Percentiles rank a stretch among this genome's conserved stretches.
Conservation (phyloP, 2,888 invertebrate species). For the Hymenopus coronatus region DNA sequence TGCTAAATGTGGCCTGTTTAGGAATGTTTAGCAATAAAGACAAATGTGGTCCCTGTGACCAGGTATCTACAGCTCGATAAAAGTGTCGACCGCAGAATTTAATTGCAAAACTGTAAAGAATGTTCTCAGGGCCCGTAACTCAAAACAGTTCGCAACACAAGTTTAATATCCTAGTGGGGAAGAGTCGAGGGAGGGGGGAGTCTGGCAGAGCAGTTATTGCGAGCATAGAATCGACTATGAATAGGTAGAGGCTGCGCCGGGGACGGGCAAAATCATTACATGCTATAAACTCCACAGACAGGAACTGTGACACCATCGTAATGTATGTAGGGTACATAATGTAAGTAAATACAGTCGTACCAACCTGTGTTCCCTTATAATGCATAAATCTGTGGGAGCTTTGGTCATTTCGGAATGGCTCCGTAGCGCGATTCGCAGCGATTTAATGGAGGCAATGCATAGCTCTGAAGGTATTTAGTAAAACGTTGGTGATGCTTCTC, state of each 20-base stretch:
- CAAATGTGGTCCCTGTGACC: not conserved
- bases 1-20: not conserved
- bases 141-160: not conserved
- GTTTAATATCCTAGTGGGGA: not conserved
- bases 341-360: not conserved
- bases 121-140: not conserved
- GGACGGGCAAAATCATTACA: not conserved
- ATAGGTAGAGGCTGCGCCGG: not conserved
- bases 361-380: not conserved
- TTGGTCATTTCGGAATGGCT: not conserved
- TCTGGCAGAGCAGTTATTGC: not conserved
- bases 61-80: not conserved
- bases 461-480: too few species aligned
- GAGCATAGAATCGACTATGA: not conserved
- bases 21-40: not conserved
- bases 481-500: too few species aligned
- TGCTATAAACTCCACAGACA: not conserved
- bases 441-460: too few species aligned
- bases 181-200: not conserved
- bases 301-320: not conserved
- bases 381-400: not conserved
- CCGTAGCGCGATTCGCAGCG: not conserved
- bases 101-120: not conserved
- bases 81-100: not conserved
- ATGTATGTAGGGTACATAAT: not conserved